phyloP scores from a whole-genome alignment of 1,140 invertebrate genomes.

The Potamilus streckersoni region DNA sequence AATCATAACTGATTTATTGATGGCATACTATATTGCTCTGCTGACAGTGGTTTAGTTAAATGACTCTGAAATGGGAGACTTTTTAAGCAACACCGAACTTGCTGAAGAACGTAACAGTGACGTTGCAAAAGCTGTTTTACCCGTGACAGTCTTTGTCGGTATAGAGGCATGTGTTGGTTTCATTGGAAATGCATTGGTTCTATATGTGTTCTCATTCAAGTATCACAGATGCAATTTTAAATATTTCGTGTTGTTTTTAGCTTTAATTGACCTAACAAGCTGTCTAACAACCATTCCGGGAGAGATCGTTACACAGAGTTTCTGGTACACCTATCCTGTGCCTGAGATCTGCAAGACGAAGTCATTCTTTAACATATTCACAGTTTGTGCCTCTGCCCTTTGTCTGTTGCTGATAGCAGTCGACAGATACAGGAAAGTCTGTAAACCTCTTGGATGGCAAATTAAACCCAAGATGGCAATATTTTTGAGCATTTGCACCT shows the following conservation, averaged over 20 bases:
- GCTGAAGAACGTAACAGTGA: too few species aligned
- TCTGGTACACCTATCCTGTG: conserved; percentile 40
- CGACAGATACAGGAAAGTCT: conserved; percentile 27
- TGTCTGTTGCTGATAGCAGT: conserved; percentile 37
- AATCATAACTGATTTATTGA: too few species aligned
- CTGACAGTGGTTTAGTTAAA: too few species aligned
- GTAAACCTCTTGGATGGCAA: conserved; percentile 34
- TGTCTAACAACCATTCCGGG: too few species aligned
- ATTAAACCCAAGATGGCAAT: conserved; percentile 12
- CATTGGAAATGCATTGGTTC: conserved; percentile 39
- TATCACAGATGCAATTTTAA: conserved; percentile 31
- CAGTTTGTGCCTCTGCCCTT: conserved; percentile 29
- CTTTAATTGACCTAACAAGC: too few species aligned
- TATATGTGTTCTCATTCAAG: conserved; percentile 34
- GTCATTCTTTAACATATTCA: conserved; percentile 34
- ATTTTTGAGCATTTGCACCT: background rate
- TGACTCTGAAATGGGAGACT: too few species aligned
- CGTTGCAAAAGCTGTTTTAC: background rate
- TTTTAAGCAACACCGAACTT: too few species aligned
- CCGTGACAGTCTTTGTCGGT: conserved; percentile 28
- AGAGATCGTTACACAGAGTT: conserved; percentile 26
- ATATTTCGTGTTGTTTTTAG: conserved; percentile 11
- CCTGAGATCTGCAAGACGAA: conserved; percentile 31
- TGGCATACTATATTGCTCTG: too few species aligned
- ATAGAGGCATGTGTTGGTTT: conserved; percentile 33